Percentiles rank a stretch among this genome's conserved stretches.
phyloP scores from a whole-genome alignment of 2,888 invertebrate genomes.

The Coenonympha glycerion region DNA sequence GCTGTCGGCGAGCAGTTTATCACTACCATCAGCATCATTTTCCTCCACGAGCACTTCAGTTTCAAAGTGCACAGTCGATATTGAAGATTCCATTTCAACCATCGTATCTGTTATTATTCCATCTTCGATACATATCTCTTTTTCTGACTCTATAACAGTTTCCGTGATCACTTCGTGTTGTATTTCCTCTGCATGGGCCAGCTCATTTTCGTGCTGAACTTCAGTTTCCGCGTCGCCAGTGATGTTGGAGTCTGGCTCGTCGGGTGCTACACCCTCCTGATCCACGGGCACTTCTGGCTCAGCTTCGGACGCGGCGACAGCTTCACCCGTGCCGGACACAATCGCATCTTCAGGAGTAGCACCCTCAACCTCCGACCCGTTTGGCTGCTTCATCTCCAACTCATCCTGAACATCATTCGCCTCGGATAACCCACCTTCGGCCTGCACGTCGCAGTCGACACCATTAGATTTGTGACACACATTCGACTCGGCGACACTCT shows the following conservation, averaged over 20 bases:
- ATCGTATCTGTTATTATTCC: slow-evolving; percentile 25
- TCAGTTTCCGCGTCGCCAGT: too few species aligned
- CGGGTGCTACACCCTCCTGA: background rate
- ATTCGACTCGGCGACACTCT: slow-evolving; percentile 39
- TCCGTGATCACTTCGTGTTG: slow-evolving; percentile 13
- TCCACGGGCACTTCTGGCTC: background rate
- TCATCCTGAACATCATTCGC: slow-evolving; percentile 9
- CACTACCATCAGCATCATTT: slow-evolving; percentile 45
- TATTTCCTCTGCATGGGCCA: background rate
- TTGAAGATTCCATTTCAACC: slow-evolving; percentile 21
- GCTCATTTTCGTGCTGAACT: background rate
- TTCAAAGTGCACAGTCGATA: slow-evolving; percentile 42
- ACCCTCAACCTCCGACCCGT: background rate
- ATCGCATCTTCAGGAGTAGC: slow-evolving; percentile 1
- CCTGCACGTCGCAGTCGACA: slow-evolving; percentile 35
- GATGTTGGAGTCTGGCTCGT: background rate
- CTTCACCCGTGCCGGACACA: background rate
- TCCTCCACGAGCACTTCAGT: slow-evolving; percentile 64
- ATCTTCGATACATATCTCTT: slow-evolving; percentile 30
- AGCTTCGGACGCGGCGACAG: background rate
- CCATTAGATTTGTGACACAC: slow-evolving; percentile 61
- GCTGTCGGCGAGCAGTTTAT: slow-evolving; percentile 31
- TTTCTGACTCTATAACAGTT: slow-evolving; percentile 13
- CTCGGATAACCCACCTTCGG: slow-evolving; percentile 29
- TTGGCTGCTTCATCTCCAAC: background rate